These are phyloP conservation scores for Theodoxus fluviatilis DNA, from an alignment of 2,888 invertebrate genomes.

Conservation along the genomic window DNA sequence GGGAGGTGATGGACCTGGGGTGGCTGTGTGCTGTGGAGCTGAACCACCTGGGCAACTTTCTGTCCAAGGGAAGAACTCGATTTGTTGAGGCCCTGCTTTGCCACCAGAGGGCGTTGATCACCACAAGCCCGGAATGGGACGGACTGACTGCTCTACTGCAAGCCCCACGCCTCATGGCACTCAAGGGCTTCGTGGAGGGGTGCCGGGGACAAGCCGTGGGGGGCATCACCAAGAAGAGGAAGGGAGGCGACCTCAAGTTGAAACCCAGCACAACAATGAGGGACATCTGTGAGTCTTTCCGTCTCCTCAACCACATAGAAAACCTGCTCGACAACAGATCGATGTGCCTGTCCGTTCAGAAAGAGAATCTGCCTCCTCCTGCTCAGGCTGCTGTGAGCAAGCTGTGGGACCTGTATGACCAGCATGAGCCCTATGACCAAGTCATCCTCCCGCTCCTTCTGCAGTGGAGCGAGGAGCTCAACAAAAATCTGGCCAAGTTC, in stretches of 20 bases:
- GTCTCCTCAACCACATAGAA: conserved; percentile 29
- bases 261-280: conserved; percentile 46
- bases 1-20: conserved; percentile 52
- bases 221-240: conserved; percentile 53
- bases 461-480: conserved; percentile 41
- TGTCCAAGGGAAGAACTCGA: conserved; percentile 48
- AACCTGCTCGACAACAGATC: conserved; percentile 30
- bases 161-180: conserved; percentile 13
- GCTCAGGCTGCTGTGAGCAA: neutral
- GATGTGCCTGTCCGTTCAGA: neutral
- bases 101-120: conserved; percentile 39
- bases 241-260: conserved; percentile 49
- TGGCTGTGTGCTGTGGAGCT: conserved; percentile 56
- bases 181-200: conserved; percentile 46
- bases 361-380: conserved; percentile 7
- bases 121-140: conserved; percentile 40
- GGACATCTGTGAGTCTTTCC: conserved; percentile 55
- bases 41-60: conserved; percentile 49
- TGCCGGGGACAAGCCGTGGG: conserved; percentile 57
- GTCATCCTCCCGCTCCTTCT: conserved; percentile 46
- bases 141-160: conserved; percentile 32
- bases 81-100: conserved; percentile 48
- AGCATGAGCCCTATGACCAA: conserved; percentile 29
- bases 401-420: conserved; percentile 19
- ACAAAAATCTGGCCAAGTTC: conserved; percentile 30